Base-by-base conservation (phyloP, 2,888 invertebrate genomes). In the Cylloceria caligata region DNA sequence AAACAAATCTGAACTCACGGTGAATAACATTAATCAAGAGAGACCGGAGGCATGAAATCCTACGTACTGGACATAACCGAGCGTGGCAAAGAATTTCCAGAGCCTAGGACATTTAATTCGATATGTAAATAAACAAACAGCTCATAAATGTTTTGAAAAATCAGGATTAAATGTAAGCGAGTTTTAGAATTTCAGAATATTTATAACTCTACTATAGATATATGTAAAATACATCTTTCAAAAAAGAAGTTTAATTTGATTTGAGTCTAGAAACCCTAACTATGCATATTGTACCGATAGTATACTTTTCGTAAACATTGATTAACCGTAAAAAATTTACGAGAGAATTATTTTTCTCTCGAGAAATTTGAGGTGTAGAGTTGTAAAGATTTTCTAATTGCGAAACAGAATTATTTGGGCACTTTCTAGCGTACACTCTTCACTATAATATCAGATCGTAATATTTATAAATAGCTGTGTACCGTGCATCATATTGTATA, bases 381-480 rank as follows among this genome's bases (percentile, higher is more conserved):
- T 52, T 24, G 52, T 21, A 24, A 24, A 24, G 2, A 1, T 9
- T 24, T 24, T 21, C 24, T 11, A 39, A 55, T 3, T 3, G 2
- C 27, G 42, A 9, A 39, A 39, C 6, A 19, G 30, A 4, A 16
- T 1, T 19, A 13, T 60, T 42, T 19, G 30, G 60, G 45, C 34
- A 19, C 47, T 47, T 72, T 72, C 60, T 39, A 55, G 57, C 6
- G 42, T 52, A 7, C 13, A 24, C 30, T 3, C 11, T 27, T 13
- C 13, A 39, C 30, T 13, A 5, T 21, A n/a, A 9, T 42, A 45
- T 34, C 19, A 47, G 45, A 21, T 72, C 60, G 47, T 60, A 60
- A 60, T 60, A 47, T 34, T 72, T 30, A 47, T 72, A 60, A 72
- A 72, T 60, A 57, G 45, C 27, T 34, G n/a, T 7, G 11, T 47